Evolutionary conservation across 1,140 invertebrate species (phyloP).

Genomic region (Melitaea cinxia): DNA sequence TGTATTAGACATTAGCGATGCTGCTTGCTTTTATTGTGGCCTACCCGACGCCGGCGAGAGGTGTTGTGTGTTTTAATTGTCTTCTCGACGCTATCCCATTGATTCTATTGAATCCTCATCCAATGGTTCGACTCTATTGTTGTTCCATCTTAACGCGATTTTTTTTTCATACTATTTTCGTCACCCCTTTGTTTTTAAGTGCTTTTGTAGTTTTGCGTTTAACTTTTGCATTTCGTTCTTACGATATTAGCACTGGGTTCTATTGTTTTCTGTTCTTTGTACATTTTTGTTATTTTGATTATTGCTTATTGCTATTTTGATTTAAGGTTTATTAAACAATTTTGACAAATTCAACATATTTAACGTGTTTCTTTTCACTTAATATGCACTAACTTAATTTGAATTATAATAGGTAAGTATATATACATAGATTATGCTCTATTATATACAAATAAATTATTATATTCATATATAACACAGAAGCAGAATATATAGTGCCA

Average conservation of each 20-base stretch:
- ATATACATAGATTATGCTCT: too few species aligned
- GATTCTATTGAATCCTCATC: constrained; percentile 32
- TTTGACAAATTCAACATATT: too few species aligned
- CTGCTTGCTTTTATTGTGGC: constrained; percentile 41
- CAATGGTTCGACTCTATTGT: constrained; percentile 22
- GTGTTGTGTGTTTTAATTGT: constrained; percentile 42
- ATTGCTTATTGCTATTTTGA: background rate
- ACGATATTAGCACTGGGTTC: background rate
- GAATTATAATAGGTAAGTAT: too few species aligned
- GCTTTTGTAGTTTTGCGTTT: constrained; percentile 7
- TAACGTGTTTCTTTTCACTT: too few species aligned
- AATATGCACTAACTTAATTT: too few species aligned
- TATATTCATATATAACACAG: too few species aligned
- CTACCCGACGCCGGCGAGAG: constrained; percentile 28
- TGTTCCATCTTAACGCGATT: constrained; percentile 10
- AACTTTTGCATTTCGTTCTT: background rate
- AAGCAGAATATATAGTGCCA: too few species aligned
- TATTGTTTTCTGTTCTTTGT: background rate
- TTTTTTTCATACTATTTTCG: constrained; percentile 18
- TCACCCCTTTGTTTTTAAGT: constrained; percentile 24
- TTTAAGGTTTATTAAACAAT: too few species aligned
- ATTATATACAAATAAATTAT: too few species aligned
- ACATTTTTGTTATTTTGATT: background rate
- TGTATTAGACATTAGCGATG: constrained; percentile 72
- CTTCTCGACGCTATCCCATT: constrained; percentile 18